phyloP scores from a whole-genome alignment of 2,888 invertebrate genomes.

The Cheilosia urbana region DNA sequence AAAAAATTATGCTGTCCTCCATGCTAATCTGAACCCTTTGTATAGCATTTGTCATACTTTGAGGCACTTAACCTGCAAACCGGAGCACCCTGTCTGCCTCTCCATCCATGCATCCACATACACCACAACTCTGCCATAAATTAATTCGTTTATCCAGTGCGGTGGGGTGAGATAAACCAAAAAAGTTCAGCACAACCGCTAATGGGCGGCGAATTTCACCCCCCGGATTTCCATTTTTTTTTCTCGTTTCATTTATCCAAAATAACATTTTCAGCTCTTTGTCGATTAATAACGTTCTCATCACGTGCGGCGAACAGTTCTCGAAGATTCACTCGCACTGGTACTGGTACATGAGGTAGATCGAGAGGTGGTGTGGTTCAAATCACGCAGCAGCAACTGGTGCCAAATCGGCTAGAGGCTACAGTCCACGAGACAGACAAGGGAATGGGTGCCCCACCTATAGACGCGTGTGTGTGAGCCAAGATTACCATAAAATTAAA shows the following conservation, averaged over 20 bases:
- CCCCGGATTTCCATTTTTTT: conserved; percentile 23
- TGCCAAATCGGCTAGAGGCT: conserved; percentile 47
- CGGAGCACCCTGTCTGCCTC: not conserved
- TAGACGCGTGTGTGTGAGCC: conserved; percentile 33
- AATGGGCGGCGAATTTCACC: conserved; percentile 47
- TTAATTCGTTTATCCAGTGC: conserved; percentile 66
- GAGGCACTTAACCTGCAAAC: conserved; percentile 71
- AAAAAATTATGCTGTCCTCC: conserved; percentile 72
- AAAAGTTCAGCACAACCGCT: conserved; percentile 42
- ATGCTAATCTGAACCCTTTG: conserved; percentile 74
- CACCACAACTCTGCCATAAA: conserved; percentile 51
- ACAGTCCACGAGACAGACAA: conserved; percentile 23
- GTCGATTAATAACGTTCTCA: conserved; percentile 70
- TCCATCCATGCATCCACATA: not conserved
- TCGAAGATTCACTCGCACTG: conserved; percentile 48
- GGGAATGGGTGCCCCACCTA: not conserved
- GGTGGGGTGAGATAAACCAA: conserved; percentile 1
- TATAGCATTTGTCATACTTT: conserved; percentile 72
- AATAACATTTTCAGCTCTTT: conserved; percentile 42
- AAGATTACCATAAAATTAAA: conserved; percentile 76
- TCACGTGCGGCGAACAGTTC: conserved; percentile 70
- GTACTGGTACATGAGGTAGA: conserved; percentile 28
- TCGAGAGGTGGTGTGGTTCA: conserved; percentile 37
- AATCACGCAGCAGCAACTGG: conserved; percentile 71
- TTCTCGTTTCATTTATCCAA: not conserved